Conservation (phyloP, 1,140 invertebrate species). For the Mercenaria mercenaria region DNA sequence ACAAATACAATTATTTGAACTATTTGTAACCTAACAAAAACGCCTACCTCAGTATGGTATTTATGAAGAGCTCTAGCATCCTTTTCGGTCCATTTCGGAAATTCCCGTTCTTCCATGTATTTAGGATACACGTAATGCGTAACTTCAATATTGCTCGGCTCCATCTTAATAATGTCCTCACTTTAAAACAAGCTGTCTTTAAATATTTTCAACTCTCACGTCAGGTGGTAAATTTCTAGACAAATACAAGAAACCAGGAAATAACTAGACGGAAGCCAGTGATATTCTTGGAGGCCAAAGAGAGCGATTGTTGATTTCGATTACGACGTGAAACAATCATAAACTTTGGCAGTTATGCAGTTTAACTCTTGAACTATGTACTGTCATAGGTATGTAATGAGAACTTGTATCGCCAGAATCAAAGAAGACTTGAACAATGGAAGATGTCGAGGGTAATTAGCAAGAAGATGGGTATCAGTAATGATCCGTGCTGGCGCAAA, state of each 20-base stretch:
- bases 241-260: neutral
- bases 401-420: neutral
- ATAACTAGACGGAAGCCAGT: neutral
- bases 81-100: constrained; percentile 43
- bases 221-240: neutral
- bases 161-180: neutral
- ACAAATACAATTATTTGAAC: no score
- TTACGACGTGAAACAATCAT: neutral
- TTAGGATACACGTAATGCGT: constrained; percentile 33
- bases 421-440: constrained; percentile 1
- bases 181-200: neutral
- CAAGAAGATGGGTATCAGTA: neutral
- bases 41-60: constrained; percentile 14
- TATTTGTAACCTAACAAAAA: neutral
- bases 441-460: neutral
- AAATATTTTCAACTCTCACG: neutral
- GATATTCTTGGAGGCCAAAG: neutral
- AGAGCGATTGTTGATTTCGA: neutral
- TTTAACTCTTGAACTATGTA: neutral
- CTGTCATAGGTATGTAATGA: neutral
- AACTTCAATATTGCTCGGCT: neutral
- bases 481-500: neutral
- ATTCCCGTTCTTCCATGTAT: constrained; percentile 33
- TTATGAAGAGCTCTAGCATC: constrained; percentile 37
- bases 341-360: neutral